Percentiles rank a stretch among this genome's conserved stretches.
Conservation (phyloP, 2,888 invertebrate species). For the Epistrophe eligans region DNA sequence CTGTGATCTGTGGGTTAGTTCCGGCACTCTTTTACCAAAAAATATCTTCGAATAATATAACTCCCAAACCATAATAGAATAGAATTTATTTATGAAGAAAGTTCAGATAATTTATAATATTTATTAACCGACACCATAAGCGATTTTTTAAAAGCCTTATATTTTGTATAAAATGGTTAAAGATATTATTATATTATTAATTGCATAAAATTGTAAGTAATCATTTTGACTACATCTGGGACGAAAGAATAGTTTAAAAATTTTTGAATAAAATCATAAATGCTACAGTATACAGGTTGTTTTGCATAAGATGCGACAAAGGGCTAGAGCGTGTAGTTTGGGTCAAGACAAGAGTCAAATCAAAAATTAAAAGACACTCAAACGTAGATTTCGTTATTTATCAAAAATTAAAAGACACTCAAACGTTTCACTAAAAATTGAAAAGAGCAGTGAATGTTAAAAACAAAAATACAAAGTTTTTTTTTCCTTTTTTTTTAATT, state of each 20-base stretch:
- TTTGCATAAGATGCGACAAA: too few species aligned
- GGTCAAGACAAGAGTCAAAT: too few species aligned
- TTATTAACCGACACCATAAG: conserved; percentile 44
- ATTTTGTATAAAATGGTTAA: not conserved
- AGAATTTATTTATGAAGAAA: not conserved
- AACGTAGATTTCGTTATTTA: too few species aligned
- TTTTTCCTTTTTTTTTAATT: too few species aligned
- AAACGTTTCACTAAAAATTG: too few species aligned
- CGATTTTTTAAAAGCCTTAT: not conserved
- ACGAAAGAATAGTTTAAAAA: not conserved
- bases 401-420: too few species aligned
- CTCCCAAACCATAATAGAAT: conserved; percentile 1
- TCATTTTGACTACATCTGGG: not conserved
- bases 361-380: too few species aligned
- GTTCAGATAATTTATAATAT: not conserved
- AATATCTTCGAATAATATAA: not conserved
- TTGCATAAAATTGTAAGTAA: not conserved
- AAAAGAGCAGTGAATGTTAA: too few species aligned
- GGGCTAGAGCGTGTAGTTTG: too few species aligned
- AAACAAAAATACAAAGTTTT: too few species aligned
- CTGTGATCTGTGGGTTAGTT: not conserved
- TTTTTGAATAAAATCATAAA: not conserved
- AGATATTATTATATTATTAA: not conserved
- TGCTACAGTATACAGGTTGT: too few species aligned
- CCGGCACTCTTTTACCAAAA: not conserved